Base-by-base conservation (phyloP, 2,888 invertebrate species). In the Tetrapedia diversipes region DNA sequence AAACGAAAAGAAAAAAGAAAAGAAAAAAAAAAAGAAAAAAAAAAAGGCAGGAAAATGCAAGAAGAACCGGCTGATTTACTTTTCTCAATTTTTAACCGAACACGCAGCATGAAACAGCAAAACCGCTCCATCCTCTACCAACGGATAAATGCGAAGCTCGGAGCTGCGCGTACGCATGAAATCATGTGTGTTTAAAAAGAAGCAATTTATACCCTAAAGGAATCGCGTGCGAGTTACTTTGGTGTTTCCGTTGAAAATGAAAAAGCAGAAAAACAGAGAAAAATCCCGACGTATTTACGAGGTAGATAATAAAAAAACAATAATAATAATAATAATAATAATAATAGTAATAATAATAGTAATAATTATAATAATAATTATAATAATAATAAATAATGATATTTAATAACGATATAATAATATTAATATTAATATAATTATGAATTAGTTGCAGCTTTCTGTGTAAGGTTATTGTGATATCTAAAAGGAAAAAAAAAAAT, bases 401-500 rank as follows among this genome's bases (percentile, higher is more conserved):
- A 77, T 69, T 77, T 65, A 68, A 77, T 77, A 72, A 79, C 45
- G 27, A 53, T 63, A 56, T 45, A 68, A 41, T 72, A 80, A 76
- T 76, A 79, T 64, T 71, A 79, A 65, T 27, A 66, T 60, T 65
- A 68, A 69, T 39, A 78, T 59, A 47, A 76, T 59, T 53, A 69
- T 83, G 73, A 82, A 81, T 81, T 90, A 90, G 89, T 85, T 86
- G 88, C 89, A 90, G 90, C 90, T 90, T 90, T 90, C 86, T 89
- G 91, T 90, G 90, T 90, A 89, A 90, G 89, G 89, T 90, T 90
- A 90, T 90, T 90, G 90, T 90, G 90, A 90, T 90, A 90, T 88
- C 88, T 88, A 90, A 87, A 86, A 45, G n/a, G 27, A 39, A 51
- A 51, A 64, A 66, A 69, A 72, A 75, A 84, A 85, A 87, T 89